A percentile compares a stretch with the other conserved stretches of the same genome.
Conservation (phyloP, 2,888 invertebrate genomes). For the Neoitamus cyanurus region DNA sequence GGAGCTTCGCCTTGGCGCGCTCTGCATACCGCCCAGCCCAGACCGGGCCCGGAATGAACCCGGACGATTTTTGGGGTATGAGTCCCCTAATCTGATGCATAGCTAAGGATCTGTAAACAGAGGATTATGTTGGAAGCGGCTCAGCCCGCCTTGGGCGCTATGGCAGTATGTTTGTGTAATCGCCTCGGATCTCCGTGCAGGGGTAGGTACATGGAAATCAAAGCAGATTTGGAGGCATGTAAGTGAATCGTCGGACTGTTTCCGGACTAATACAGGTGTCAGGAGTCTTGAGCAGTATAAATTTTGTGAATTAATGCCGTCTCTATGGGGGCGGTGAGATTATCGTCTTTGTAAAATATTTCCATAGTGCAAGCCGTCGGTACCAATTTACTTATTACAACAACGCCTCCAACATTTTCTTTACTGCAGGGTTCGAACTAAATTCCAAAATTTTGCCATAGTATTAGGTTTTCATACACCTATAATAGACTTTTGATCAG, state of each 20-base stretch:
- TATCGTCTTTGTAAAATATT: neutral
- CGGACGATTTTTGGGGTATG: constrained; percentile 24
- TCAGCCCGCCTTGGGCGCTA: constrained; percentile 8
- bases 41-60: neutral
- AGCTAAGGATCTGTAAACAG: constrained; percentile 47
- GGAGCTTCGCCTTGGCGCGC: neutral
- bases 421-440: no score
- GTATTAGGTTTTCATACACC: no score
- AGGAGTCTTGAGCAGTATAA: neutral
- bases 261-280: constrained; percentile 2
- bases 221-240: neutral
- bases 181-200: neutral
- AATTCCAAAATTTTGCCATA: no score
- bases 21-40: neutral
- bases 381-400: neutral
- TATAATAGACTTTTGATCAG: no score
- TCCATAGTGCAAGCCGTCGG: neutral
- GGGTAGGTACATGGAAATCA: neutral
- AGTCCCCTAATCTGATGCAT: constrained; percentile 46
- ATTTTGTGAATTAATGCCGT: neutral
- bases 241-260: constrained; percentile 10
- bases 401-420: neutral
- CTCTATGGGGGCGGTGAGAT: neutral
- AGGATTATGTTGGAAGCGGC: constrained; percentile 21
- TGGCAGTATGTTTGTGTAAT: constrained; percentile 19